These are phyloP conservation scores for Catamblyrhynchus diadema DNA, from an alignment of 2,797 vertebrate species.

Conservation along the genomic window DNA sequence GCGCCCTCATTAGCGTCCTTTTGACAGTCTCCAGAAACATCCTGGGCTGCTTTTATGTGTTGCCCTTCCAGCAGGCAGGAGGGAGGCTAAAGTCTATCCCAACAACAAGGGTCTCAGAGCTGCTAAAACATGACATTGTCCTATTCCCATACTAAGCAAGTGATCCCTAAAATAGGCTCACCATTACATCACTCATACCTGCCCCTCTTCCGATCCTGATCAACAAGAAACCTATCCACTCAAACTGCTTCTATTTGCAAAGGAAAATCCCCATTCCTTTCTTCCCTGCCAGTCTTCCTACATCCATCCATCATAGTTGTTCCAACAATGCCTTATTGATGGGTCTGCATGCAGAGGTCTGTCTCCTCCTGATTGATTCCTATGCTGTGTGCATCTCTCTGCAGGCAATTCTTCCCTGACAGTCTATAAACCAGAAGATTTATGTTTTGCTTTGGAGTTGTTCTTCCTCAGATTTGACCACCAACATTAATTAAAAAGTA, in stretches of 20 bases:
- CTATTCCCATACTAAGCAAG: not conserved
- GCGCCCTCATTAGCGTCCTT: not conserved
- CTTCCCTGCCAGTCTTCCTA: not conserved
- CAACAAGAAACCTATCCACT: not conserved
- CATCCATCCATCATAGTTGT: not conserved
- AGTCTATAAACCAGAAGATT: constrained; percentile 27
- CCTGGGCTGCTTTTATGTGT: not conserved
- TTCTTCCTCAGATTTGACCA: not conserved
- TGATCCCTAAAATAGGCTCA: accelerated
- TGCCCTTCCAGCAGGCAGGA: not conserved
- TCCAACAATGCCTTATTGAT: not conserved
- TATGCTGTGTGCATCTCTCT: not conserved
- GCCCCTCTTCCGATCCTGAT: not conserved
- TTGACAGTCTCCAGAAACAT: not conserved
- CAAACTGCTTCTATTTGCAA: not conserved
- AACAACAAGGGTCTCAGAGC: not conserved
- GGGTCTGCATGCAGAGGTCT: not conserved
- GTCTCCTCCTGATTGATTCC: not conserved
- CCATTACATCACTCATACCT: not conserved
- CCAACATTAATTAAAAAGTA: not conserved
- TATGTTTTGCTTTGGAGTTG: constrained; percentile 20
- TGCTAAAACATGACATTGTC: not conserved
- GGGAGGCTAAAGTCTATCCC: not conserved
- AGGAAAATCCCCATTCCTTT: not conserved
- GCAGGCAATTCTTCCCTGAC: not conserved